Evolutionary conservation across 92 coral and sea anemone genomes (phyloP).

Genomic region (Phenganax stokvisi): DNA sequence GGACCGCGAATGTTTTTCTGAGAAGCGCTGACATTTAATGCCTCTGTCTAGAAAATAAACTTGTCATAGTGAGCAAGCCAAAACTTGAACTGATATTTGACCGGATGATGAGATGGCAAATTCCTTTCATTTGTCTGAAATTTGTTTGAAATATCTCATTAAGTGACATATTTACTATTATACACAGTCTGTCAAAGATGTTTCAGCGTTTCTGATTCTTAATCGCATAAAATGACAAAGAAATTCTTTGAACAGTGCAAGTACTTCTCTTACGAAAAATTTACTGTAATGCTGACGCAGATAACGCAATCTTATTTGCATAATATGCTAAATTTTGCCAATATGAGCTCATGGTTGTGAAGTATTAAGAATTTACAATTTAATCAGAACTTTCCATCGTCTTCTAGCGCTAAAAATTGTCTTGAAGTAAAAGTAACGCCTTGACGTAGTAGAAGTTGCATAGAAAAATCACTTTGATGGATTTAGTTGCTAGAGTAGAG

Average conservation of each 20-base stretch:
- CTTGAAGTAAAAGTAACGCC: not conserved
- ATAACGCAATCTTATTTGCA: not conserved
- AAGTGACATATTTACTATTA: not conserved
- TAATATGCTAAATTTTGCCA: slow-evolving; percentile 7
- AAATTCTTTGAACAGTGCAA: not conserved
- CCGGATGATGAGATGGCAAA: not conserved
- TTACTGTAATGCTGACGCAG: not conserved
- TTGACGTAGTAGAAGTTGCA: not conserved
- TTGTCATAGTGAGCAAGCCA: not conserved
- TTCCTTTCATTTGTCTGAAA: not conserved
- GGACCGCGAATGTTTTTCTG: too few species aligned
- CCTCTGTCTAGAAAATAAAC: not conserved
- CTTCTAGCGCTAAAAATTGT: not conserved
- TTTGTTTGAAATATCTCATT: not conserved
- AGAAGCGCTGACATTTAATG: too few species aligned
- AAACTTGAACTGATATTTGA: not conserved
- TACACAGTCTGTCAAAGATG: too few species aligned
- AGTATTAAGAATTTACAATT: not conserved
- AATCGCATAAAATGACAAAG: not conserved
- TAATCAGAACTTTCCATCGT: not conserved
- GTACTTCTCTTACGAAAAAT: not conserved
- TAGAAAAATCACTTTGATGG: not conserved
- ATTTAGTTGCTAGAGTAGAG: not conserved
- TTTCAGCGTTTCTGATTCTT: not conserved
- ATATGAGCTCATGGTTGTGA: slow-evolving; percentile 10